Conservation (phyloP, 2,888 invertebrate species). For the Falcaria lacertinaria region DNA sequence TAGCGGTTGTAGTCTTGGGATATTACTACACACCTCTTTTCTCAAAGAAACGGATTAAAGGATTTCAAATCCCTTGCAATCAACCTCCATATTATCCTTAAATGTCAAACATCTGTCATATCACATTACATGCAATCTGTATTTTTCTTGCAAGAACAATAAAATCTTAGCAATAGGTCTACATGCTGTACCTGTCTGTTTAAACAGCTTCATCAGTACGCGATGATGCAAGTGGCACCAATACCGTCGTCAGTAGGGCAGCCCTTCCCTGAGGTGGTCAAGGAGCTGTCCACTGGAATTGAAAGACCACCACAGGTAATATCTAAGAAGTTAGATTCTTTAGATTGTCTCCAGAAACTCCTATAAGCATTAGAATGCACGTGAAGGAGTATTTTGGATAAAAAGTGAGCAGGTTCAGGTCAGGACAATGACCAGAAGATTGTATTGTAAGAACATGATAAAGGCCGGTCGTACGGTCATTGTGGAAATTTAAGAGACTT, state of each 20-base stretch:
- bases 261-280: slow-evolving; percentile 20
- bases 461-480: no score
- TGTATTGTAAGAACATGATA: no score
- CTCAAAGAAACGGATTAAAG: no score
- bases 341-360: no score
- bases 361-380: slow-evolving; percentile 84
- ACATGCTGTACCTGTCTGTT: neutral
- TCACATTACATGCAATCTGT: neutral
- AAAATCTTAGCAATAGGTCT: neutral
- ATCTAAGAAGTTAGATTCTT: no score
- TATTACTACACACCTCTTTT: no score
- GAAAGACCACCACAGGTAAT: neutral
- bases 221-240: slow-evolving; percentile 28
- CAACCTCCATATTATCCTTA: neutral
- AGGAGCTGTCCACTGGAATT: slow-evolving; percentile 7
- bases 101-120: neutral
- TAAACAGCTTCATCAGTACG: neutral
- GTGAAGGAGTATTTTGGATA: slow-evolving; percentile 85
- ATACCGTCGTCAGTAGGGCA: slow-evolving; percentile 26
- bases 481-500: no score
- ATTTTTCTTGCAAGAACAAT: neutral
- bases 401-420: slow-evolving; percentile 81
- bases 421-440: no score
- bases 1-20: no score
- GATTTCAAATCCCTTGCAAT: neutral